Conservation (phyloP, 2,797 vertebrate species). For the Crocidura indochinensis region DNA sequence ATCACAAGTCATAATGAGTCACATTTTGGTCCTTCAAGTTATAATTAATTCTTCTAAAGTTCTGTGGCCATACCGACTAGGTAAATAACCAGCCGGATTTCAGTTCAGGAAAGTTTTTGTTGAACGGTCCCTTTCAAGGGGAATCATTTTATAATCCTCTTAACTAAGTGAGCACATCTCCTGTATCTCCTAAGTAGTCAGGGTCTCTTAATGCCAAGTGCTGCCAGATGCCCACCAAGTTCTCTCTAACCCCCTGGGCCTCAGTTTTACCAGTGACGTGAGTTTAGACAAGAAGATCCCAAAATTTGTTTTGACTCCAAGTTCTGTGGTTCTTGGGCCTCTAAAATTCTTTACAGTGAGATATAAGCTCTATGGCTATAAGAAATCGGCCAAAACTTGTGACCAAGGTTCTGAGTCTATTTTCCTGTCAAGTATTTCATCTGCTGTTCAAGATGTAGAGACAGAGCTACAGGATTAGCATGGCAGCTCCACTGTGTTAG, state of each 20-base stretch:
- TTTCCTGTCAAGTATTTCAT: constrained; percentile 29
- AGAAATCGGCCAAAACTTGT: constrained; percentile 6
- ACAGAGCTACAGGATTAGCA: neutral
- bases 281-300: neutral
- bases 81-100: constrained; percentile 26
- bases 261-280: neutral
- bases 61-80: neutral
- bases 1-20: neutral
- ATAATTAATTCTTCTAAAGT: constrained; percentile 6
- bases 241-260: neutral
- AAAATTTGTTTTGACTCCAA: neutral
- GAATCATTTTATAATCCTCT: neutral
- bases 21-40: neutral
- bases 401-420: neutral
- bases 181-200: too few species aligned
- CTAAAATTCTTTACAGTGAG: neutral
- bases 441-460: constrained; percentile 16
- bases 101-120: neutral
- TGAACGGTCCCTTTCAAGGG: constrained; percentile 51
- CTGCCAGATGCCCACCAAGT: constrained; percentile 9
- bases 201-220: constrained; percentile 1
- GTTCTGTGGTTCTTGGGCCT: neutral
- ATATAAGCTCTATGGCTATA: neutral
- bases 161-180: neutral
- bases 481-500: neutral